These are phyloP conservation scores for Corydoras maculifer DNA, from an alignment of 2,113 vertebrate species.

Conservation along the genomic window DNA sequence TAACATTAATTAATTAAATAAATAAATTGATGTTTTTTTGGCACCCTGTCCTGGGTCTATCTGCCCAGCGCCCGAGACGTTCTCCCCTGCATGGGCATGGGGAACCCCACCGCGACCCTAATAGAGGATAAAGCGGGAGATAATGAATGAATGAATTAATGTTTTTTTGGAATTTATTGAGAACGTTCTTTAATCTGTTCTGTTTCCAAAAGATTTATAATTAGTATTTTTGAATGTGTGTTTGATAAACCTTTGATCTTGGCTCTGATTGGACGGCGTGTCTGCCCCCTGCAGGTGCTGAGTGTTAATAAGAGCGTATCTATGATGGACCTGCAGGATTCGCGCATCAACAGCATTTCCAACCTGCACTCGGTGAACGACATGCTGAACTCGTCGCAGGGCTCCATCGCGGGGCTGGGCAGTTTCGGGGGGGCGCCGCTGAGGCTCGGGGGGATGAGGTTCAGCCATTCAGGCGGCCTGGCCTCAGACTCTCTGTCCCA, in stretches of 20 bases:
- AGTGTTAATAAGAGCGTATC: conserved; percentile 94
- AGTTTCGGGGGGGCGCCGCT: conserved; percentile 74
- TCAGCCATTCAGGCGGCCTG: conserved; percentile 77
- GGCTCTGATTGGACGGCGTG: conserved; percentile 1
- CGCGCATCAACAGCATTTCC: conserved; percentile 89
- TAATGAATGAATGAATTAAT: too few species aligned
- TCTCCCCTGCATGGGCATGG: too few species aligned
- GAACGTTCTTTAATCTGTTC: too few species aligned
- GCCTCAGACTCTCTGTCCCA: conserved; percentile 83
- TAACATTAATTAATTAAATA: too few species aligned
- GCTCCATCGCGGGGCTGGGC: conserved; percentile 78
- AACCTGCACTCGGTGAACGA: conserved; percentile 86
- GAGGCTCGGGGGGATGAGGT: conserved; percentile 75
- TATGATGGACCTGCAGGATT: conserved; percentile 93
- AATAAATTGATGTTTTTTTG: too few species aligned
- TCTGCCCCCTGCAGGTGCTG: conserved; percentile 65
- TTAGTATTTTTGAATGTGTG: too few species aligned
- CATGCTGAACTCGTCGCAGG: conserved; percentile 85
- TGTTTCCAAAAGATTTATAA: too few species aligned
- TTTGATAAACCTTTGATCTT: background rate
- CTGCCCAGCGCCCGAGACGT: too few species aligned
- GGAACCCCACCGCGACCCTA: too few species aligned
- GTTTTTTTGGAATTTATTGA: too few species aligned
- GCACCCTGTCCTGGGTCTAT: too few species aligned
- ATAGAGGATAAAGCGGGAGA: too few species aligned